phyloP scores from a whole-genome alignment of 64 coral and sea anemone species.

The Pachyseris speciosa region DNA sequence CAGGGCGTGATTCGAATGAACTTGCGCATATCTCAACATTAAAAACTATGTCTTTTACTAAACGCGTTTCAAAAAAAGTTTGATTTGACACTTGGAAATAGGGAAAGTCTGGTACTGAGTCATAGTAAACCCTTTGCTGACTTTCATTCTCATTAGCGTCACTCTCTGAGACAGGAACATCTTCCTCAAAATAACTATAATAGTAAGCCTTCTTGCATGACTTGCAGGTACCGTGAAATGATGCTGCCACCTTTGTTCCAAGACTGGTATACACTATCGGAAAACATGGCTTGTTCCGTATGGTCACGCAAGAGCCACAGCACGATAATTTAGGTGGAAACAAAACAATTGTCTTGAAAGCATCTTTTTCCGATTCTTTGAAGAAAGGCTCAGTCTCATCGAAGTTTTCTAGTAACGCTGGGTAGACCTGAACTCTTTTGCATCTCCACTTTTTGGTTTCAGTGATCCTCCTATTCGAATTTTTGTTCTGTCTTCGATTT shows the following conservation, averaged over 20 bases:
- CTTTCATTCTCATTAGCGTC: not conserved
- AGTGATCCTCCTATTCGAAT: not conserved
- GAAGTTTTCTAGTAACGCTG: not conserved
- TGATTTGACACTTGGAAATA: not conserved
- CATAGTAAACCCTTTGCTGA: not conserved
- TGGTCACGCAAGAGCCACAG: not conserved
- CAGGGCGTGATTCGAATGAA: not conserved
- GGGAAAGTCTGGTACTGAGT: not conserved
- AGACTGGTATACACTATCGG: not conserved
- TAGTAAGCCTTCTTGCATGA: not conserved
- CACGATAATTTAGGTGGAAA: not conserved
- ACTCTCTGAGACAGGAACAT: not conserved
- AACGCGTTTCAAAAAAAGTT: not conserved
- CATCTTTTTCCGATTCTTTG: too few species aligned
- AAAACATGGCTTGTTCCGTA: constrained; percentile 15
- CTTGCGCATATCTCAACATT: not conserved
- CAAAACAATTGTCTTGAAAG: not conserved
- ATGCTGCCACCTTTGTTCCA: not conserved
- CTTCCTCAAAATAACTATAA: not conserved
- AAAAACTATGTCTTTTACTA: not conserved
- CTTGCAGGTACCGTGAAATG: not conserved
- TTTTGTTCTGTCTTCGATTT: not conserved
- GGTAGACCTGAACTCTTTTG: not conserved
- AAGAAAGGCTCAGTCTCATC: not conserved
- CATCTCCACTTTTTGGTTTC: not conserved